Evolutionary conservation across 2,888 invertebrate species (phyloP).

Genomic region (Selenia dentaria): DNA sequence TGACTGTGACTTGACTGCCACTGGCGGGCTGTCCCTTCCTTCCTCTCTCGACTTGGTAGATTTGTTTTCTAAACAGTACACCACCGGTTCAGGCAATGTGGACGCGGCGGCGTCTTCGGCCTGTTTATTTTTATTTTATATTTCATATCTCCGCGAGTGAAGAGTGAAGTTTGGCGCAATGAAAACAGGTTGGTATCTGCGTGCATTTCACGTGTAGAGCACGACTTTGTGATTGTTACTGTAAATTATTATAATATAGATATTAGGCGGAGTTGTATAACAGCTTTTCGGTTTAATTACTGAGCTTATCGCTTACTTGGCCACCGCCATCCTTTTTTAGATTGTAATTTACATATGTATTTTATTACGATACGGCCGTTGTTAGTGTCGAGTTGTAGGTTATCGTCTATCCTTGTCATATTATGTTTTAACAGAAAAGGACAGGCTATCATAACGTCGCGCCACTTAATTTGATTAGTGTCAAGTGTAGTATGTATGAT

Average conservation of each 20-base stretch:
- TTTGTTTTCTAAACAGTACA: slow-evolving; percentile 51
- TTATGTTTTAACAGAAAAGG: slow-evolving; percentile 7
- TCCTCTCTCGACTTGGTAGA: slow-evolving; percentile 9
- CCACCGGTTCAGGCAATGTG: slow-evolving; percentile 41
- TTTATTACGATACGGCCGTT: too few species aligned
- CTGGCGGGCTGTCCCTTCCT: too few species aligned
- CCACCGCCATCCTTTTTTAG: not conserved
- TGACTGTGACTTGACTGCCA: slow-evolving; percentile 32
- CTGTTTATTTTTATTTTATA: slow-evolving; percentile 53
- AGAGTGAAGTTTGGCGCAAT: slow-evolving; percentile 50
- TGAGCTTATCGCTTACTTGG: too few species aligned
- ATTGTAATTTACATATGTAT: not conserved
- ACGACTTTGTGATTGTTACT: not conserved
- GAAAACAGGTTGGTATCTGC: slow-evolving; percentile 56
- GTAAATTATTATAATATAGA: too few species aligned
- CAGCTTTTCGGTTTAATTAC: too few species aligned
- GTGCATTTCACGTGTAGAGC: slow-evolving; percentile 12
- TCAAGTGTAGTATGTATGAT: not conserved
- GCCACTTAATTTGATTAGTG: slow-evolving; percentile 13
- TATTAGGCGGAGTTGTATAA: too few species aligned
- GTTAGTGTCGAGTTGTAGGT: too few species aligned
- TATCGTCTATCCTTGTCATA: slow-evolving; percentile 21
- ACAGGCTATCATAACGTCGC: not conserved
- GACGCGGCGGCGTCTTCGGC: slow-evolving; percentile 49
- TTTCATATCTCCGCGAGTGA: slow-evolving; percentile 44